A percentile compares a stretch with the other conserved stretches of the same genome.
phyloP scores from a whole-genome alignment of 2,113 vertebrate genomes.

The Puntigrus tetrazona region DNA sequence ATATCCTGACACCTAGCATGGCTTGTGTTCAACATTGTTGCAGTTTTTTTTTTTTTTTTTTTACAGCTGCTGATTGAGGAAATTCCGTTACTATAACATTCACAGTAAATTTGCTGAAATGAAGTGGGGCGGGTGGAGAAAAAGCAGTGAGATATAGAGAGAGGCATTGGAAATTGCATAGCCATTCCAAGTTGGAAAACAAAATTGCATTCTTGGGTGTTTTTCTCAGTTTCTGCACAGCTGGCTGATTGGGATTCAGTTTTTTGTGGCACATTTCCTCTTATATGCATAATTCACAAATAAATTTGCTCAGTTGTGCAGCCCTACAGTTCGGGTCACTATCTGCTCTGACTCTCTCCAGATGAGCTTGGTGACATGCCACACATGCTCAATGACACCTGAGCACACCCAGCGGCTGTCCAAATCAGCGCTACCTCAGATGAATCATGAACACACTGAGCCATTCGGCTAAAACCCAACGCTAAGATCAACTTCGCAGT shows the following conservation, averaged over 20 bases:
- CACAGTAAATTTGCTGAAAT: constrained; percentile 4
- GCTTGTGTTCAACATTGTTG: constrained; percentile 18
- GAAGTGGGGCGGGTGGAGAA: not conserved
- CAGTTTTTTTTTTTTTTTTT: not conserved
- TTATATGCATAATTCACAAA: constrained; percentile 34
- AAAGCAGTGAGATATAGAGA: not conserved
- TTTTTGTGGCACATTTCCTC: constrained; percentile 29
- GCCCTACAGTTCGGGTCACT: constrained; percentile 25
- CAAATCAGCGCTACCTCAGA: constrained; percentile 22
- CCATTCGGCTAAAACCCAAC: constrained; percentile 40
- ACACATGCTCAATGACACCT: constrained; percentile 15
- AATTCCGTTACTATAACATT: constrained; percentile 17
- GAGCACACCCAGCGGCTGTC: constrained; percentile 31
- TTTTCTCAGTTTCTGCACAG: constrained; percentile 10
- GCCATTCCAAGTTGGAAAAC: constrained; percentile 29
- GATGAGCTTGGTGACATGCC: constrained; percentile 47
- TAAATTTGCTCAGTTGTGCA: constrained; percentile 29
- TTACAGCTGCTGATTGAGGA: constrained; percentile 17
- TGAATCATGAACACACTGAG: constrained; percentile 40
- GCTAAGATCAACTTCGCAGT: constrained; percentile 45
- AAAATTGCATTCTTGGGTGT: constrained; percentile 18
- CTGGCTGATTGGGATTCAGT: constrained; percentile 37
- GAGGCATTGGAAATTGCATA: constrained; percentile 2
- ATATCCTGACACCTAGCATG: not conserved
- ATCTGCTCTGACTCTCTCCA: constrained; percentile 36